Conservation (phyloP, 2,797 vertebrate species). For the Iguana delicatissima region DNA sequence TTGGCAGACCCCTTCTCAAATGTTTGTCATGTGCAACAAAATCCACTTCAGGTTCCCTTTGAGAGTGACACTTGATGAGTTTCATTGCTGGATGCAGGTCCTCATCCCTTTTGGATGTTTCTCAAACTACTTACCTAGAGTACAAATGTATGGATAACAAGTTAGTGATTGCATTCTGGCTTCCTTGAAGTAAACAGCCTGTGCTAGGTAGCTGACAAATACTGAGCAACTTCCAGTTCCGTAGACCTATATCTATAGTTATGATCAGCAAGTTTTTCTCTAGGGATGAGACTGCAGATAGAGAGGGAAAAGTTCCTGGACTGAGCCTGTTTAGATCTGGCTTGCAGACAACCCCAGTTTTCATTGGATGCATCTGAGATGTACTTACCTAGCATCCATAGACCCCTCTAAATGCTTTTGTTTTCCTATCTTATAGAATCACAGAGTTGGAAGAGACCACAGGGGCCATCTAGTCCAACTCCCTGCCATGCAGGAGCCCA, state of each 20-base stretch:
- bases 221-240: not conserved
- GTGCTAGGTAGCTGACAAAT: not conserved
- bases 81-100: not conserved
- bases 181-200: not conserved
- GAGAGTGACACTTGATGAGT: not conserved
- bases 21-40: not conserved
- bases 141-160: not conserved
- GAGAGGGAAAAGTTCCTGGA: not conserved
- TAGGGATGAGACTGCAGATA: not conserved
- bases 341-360: not conserved
- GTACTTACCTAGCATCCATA: not conserved
- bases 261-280: not conserved
- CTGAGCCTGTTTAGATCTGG: not conserved
- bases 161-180: not conserved
- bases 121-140: not conserved
- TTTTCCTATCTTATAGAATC: no score
- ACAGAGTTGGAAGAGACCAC: no score
- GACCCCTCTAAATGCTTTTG: not conserved
- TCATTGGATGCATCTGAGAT: not conserved
- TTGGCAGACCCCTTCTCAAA: not conserved
- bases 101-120: no score
- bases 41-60: not conserved
- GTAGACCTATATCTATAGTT: not conserved
- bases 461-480: no score
- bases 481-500: no score